These are phyloP conservation scores for Galeopterus variegatus DNA, from an alignment of 2,113 vertebrate species.

Conservation along the genomic window DNA sequence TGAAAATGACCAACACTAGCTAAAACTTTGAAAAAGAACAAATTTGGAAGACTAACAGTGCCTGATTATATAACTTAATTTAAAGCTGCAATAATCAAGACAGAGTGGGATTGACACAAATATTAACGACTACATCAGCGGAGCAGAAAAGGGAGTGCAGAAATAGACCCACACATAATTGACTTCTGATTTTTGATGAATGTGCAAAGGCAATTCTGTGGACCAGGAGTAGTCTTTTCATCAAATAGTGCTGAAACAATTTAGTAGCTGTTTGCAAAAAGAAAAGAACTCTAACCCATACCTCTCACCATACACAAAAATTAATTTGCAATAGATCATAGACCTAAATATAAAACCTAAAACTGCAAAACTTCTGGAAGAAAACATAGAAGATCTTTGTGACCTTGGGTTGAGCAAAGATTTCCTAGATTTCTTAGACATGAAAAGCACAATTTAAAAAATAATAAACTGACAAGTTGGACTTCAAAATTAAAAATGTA, in stretches of 20 bases:
- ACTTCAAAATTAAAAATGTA: neutral
- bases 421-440: conserved; percentile 39
- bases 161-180: neutral
- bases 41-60: neutral
- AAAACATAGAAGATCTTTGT: neutral
- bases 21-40: conserved; percentile 11
- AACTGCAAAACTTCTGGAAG: neutral
- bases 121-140: neutral
- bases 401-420: neutral
- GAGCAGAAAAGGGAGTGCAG: neutral
- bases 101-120: neutral
- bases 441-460: neutral
- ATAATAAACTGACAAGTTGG: neutral
- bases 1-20: neutral
- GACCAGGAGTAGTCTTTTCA: neutral
- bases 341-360: neutral
- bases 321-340: neutral
- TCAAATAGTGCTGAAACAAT: neutral
- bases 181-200: neutral
- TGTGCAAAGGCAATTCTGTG: neutral
- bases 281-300: neutral
- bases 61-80: neutral
- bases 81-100: conserved; percentile 11
- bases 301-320: neutral
- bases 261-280: neutral